Evolutionary conservation across 1,140 invertebrate species (phyloP).

Genomic region (Drosophila insularis): DNA sequence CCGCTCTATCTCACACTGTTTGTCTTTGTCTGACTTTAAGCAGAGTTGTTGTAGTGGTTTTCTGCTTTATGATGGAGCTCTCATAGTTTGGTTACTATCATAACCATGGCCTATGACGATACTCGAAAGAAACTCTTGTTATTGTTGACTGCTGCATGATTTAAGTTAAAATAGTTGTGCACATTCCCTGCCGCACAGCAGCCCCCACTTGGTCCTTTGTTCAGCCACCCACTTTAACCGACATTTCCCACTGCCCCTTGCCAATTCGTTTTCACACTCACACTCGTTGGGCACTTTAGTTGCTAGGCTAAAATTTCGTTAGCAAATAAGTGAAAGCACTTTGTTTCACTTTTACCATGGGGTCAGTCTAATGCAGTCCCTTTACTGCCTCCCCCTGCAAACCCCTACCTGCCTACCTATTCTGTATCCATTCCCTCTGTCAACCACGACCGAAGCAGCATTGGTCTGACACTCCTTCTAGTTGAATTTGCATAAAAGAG

Average conservation of each 20-base stretch:
- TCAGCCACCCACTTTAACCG: no score
- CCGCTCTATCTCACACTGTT: background rate
- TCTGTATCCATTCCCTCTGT: background rate
- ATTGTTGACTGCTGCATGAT: slow-evolving; percentile 36
- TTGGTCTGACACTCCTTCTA: background rate
- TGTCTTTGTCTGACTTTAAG: slow-evolving; percentile 1
- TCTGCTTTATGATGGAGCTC: slow-evolving; percentile 6
- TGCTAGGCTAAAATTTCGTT: slow-evolving; percentile 35
- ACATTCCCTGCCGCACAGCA: background rate
- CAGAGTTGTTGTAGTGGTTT: slow-evolving; percentile 8
- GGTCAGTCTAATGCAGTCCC: slow-evolving; percentile 5
- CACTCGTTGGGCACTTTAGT: slow-evolving; percentile 6
- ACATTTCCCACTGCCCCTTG: slow-evolving; percentile 15
- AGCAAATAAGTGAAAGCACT: slow-evolving; percentile 39
- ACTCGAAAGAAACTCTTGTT: slow-evolving; percentile 22
- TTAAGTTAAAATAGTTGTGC: slow-evolving; percentile 34
- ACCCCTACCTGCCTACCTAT: no score
- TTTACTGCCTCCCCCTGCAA: background rate
- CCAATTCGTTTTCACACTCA: background rate
- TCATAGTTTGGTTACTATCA: slow-evolving; percentile 5
- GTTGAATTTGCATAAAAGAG: slow-evolving; percentile 10
- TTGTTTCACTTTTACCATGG: slow-evolving; percentile 34
- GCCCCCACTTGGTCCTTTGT: no score
- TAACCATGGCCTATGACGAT: slow-evolving; percentile 2
- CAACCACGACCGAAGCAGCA: background rate